Conservation (phyloP, 2,797 vertebrate species). For the Novumbra hubbsi region DNA sequence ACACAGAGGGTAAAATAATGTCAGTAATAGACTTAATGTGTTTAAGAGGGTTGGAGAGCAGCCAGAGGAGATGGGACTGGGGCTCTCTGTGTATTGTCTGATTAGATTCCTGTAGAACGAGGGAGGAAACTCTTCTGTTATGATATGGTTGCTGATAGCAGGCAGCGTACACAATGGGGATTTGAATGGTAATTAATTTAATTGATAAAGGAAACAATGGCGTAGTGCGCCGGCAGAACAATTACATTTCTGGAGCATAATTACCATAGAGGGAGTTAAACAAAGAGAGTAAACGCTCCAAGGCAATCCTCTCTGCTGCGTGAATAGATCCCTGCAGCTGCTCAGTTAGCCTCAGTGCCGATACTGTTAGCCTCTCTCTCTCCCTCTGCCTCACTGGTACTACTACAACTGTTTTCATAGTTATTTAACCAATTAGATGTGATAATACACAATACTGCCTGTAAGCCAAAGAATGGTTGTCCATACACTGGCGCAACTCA, state of each 20-base stretch:
- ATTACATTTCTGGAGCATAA: conserved; percentile 69
- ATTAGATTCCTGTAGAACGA: conserved; percentile 67
- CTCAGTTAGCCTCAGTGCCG: not conserved
- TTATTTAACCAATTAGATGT: too few species aligned
- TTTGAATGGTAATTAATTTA: conserved; percentile 82
- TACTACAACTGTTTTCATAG: not conserved
- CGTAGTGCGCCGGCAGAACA: conserved; percentile 54
- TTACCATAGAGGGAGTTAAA: conserved; percentile 63
- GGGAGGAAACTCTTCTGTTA: conserved; percentile 64
- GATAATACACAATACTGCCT: too few species aligned
- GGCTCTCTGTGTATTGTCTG: conserved; percentile 68
- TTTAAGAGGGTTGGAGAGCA: conserved; percentile 82
- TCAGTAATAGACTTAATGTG: conserved; percentile 86
- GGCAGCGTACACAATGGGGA: conserved; percentile 69
- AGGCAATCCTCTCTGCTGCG: conserved; percentile 38
- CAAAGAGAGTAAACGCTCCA: conserved; percentile 61
- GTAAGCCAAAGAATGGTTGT: too few species aligned
- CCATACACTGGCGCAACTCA: too few species aligned
- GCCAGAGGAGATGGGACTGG: conserved; percentile 67
- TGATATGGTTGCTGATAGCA: conserved; percentile 76
- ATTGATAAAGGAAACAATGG: conserved; percentile 75
- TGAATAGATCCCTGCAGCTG: not conserved
- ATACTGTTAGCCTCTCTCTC: not conserved
- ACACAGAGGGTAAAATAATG: conserved; percentile 83
- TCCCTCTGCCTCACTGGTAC: not conserved